Percentiles rank a stretch among this genome's conserved stretches.
phyloP scores from a whole-genome alignment of 2,113 vertebrate genomes.

The Phaethon lepturus region DNA sequence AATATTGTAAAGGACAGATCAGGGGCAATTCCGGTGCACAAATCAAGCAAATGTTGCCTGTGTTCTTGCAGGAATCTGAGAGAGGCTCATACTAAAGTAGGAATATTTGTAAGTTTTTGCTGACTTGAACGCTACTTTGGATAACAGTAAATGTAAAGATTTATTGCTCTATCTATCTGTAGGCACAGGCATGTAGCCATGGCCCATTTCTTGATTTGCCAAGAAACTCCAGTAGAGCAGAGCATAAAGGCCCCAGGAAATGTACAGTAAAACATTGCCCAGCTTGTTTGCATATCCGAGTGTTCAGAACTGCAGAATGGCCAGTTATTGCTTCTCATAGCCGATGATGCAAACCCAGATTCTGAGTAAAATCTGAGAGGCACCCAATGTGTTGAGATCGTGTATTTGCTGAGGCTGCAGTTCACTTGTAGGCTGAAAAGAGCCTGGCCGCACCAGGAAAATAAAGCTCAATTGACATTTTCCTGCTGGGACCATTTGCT shows the following conservation, averaged over 20 bases:
- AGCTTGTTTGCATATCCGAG: background rate
- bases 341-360: background rate
- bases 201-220: background rate
- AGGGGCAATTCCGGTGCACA: background rate
- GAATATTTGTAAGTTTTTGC: background rate
- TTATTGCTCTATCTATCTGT: background rate
- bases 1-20: background rate
- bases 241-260: background rate
- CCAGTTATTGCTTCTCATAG: background rate
- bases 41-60: background rate
- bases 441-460: background rate
- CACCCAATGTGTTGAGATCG: background rate
- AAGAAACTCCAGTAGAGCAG: background rate
- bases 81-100: background rate
- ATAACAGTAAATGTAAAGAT: background rate
- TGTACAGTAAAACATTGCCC: background rate
- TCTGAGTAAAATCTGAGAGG: background rate
- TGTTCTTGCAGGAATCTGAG: background rate
- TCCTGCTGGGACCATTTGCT: slow-evolving; percentile 62
- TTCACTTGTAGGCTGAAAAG: slow-evolving; percentile 7
- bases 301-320: background rate
- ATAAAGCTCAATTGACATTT: slow-evolving; percentile 52
- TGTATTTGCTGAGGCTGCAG: slow-evolving; percentile 55
- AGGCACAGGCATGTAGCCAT: background rate
- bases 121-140: background rate